These are phyloP conservation scores for Ammodramus savannarum DNA, from an alignment of 2,113 vertebrate genomes.

Conservation along the genomic window DNA sequence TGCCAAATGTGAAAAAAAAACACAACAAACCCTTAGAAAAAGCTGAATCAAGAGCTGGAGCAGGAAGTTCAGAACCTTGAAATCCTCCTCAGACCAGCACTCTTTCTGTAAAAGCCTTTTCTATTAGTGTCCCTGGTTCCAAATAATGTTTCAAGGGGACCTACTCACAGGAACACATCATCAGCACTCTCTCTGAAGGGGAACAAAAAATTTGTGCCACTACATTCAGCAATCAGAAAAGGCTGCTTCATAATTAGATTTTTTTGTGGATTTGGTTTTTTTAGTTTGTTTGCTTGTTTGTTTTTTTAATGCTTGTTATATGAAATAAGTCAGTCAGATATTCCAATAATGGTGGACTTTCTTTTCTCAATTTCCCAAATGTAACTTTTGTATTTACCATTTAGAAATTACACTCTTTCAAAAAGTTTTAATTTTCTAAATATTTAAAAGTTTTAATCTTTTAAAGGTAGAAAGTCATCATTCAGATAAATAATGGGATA, in stretches of 20 bases:
- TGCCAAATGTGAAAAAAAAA: not conserved
- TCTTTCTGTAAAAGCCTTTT: not conserved
- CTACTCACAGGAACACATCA: not conserved
- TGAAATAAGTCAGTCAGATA: not conserved
- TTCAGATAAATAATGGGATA: not conserved
- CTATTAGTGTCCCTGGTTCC: not conserved
- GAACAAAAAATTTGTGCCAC: not conserved
- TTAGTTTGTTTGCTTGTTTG: not conserved
- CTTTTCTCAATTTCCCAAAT: not conserved
- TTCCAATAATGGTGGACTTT: not conserved
- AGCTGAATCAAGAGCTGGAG: not conserved
- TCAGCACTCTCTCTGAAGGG: not conserved
- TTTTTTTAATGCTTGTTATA: not conserved
- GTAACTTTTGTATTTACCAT: not conserved
- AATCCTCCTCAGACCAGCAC: not conserved
- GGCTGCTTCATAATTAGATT: not conserved
- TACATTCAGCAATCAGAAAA: not conserved
- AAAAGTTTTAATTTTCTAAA: not conserved
- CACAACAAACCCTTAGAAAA: not conserved
- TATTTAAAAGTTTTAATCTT: not conserved
- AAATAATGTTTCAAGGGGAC: not conserved
- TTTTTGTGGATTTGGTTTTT: not conserved
- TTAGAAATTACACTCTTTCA: not conserved
- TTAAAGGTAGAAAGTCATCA: not conserved
- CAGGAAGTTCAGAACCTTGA: not conserved